Evolutionary conservation across 2,797 vertebrate species (phyloP).

Genomic region (Gallinago nigripennis): DNA sequence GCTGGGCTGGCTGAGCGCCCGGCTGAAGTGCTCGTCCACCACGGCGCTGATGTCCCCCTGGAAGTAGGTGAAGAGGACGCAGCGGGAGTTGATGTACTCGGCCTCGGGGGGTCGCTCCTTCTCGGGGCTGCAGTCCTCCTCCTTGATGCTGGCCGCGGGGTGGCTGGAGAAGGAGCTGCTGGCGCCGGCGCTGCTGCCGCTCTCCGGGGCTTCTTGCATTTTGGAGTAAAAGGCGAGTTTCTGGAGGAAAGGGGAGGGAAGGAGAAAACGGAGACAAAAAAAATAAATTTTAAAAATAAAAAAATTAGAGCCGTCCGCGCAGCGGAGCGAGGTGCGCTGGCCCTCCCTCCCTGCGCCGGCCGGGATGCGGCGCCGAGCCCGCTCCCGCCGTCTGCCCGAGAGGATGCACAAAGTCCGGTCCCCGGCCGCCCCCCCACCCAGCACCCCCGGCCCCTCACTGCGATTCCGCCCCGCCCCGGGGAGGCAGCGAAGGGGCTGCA

Average conservation of each 20-base stretch:
- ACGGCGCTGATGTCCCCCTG: slow-evolving; percentile 96
- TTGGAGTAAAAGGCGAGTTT: slow-evolving; percentile 96
- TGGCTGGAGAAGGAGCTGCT: slow-evolving; percentile 81
- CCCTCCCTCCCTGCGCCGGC: neutral
- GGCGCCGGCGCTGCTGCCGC: slow-evolving; percentile 67
- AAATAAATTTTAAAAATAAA: neutral
- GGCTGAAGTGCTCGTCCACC: slow-evolving; percentile 97
- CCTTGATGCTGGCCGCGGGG: slow-evolving; percentile 86
- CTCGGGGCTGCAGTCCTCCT: slow-evolving; percentile 89
- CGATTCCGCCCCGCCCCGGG: neutral
- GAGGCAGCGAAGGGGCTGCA: neutral
- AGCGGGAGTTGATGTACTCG: slow-evolving; percentile 94
- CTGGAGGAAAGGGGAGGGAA: slow-evolving; percentile 63
- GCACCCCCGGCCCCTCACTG: rapidly evolving
- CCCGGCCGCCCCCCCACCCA: neutral
- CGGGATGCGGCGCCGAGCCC: neutral
- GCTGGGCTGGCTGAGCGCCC: slow-evolving; percentile 91
- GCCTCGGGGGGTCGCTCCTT: slow-evolving; percentile 94
- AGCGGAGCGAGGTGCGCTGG: neutral
- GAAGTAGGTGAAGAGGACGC: slow-evolving; percentile 97
- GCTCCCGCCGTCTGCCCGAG: rapidly evolving
- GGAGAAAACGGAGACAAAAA: neutral
- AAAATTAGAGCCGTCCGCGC: neutral
- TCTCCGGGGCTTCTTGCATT: slow-evolving; percentile 94
- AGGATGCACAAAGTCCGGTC: neutral